Percentiles rank a stretch among this genome's conserved stretches.
Conservation (phyloP, 2,888 invertebrate species). For the Prenolepis imparis region DNA sequence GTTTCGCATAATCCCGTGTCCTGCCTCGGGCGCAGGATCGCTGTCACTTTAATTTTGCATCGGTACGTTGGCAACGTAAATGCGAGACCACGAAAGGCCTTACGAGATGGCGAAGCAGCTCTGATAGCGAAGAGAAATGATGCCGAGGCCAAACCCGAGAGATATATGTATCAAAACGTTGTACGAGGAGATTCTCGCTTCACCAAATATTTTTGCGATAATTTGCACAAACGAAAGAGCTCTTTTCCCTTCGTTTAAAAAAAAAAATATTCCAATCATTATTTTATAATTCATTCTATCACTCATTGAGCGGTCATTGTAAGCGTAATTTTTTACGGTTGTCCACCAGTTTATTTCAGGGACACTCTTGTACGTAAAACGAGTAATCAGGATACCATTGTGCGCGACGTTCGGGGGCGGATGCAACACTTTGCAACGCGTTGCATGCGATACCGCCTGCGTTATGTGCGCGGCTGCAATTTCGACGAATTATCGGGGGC, state of each 20-base stretch:
- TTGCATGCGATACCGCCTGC: constrained; percentile 44
- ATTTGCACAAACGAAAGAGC: not conserved
- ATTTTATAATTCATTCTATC: not conserved
- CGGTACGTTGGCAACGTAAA: not conserved
- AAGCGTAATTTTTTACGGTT: not conserved
- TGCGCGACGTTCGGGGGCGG: constrained; percentile 16
- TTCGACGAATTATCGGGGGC: constrained; percentile 53
- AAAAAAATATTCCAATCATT: not conserved
- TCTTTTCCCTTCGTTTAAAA: not conserved
- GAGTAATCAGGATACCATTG: constrained; percentile 74
- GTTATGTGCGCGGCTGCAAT: constrained; percentile 60
- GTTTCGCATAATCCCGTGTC: not conserved
- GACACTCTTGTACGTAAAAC: not conserved
- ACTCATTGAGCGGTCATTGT: not conserved
- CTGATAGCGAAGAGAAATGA: constrained; percentile 29
- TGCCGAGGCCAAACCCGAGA: not conserved
- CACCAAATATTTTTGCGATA: not conserved
- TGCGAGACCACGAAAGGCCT: not conserved
- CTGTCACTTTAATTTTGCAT: constrained; percentile 37
- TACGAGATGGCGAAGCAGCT: constrained; percentile 4
- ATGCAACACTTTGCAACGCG: constrained; percentile 47
- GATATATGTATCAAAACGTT: not conserved
- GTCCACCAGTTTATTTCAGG: not conserved
- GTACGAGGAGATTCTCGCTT: not conserved
- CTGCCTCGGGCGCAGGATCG: not conserved